phyloP scores from a whole-genome alignment of 2,113 vertebrate genomes.

The Apteryx mantelli region DNA sequence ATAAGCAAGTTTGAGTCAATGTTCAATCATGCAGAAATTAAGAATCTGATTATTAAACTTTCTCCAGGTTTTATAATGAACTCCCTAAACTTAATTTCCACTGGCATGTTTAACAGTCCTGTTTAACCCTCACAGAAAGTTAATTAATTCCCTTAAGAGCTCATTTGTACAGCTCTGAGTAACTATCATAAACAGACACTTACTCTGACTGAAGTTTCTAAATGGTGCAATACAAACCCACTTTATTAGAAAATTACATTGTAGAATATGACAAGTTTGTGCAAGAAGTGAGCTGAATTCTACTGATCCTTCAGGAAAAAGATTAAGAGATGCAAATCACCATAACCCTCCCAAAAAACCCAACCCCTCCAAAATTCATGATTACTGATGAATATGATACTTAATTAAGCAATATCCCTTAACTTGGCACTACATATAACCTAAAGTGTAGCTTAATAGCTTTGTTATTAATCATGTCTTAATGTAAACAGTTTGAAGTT shows the following conservation, averaged over 20 bases:
- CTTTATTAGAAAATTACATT: not conserved
- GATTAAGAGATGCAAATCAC: not conserved
- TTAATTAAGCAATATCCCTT: slow-evolving; percentile 66
- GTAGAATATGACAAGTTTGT: slow-evolving; percentile 20
- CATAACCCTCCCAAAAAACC: not conserved
- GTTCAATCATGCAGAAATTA: not conserved
- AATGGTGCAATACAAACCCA: slow-evolving; percentile 35
- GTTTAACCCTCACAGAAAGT: slow-evolving; percentile 39
- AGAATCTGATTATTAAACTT: not conserved
- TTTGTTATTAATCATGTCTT: slow-evolving; percentile 78
- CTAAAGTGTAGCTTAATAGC: slow-evolving; percentile 46
- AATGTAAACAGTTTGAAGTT: slow-evolving; percentile 71
- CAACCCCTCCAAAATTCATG: not conserved
- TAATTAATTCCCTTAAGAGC: slow-evolving; percentile 46
- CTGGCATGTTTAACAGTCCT: not conserved
- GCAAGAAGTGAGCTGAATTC: slow-evolving; percentile 21
- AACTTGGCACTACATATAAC: slow-evolving; percentile 49
- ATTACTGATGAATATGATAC: slow-evolving; percentile 34
- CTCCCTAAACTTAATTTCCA: slow-evolving; percentile 32
- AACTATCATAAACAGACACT: slow-evolving; percentile 25
- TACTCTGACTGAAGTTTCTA: slow-evolving; percentile 23
- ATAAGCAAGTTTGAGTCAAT: not conserved
- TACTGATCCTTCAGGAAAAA: slow-evolving; percentile 33
- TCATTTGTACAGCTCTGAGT: slow-evolving; percentile 7
- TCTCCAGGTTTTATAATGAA: slow-evolving; percentile 9